Base-by-base conservation (phyloP, 2,888 invertebrate species). In the Xestia rhomboidea region DNA sequence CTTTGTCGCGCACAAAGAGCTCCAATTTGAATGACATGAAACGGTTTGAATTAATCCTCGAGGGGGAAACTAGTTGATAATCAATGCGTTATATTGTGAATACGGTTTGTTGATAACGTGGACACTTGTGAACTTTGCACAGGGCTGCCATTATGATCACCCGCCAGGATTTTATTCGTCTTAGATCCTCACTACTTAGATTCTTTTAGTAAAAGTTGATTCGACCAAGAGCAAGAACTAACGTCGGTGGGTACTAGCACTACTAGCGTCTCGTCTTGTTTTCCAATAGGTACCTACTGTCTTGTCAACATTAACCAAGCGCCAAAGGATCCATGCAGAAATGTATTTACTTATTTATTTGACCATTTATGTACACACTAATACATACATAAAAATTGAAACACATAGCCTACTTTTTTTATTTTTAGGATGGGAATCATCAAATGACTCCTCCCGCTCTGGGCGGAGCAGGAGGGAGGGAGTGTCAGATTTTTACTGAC, bases 11-110 rank as follows among this genome's bases (percentile, higher is more conserved):
- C 76, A 82, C 77, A 84, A 88, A 83, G 84, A 84, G 83, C 74
- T 70, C 68, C 86, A 82, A 89, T 90, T 89, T 89, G 88, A 90
- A 91, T 92, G 83, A 81, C 84, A 89, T 90, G 88, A 87, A 90
- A 88, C 84, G 85, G 82, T 74, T 68, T 85, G 84, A 87, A 83
- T 88, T 84, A 87, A 86, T 86, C 76, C 60, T 60, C 69, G 75
- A 75, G 88, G 90, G 88, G 85, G 81, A 64, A 80, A 84, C 84
- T 87, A 84, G 86, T 76, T 83, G 85, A 86, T 89, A 89, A 91
- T 92, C 91, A 91, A 88, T 92, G 90, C 89, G 87, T 77, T 82
- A 79, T 87, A 89, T 92, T 92, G 90, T 92, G 88, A 87, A 74
- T 79, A 81, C 81, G 81, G 88, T 89, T 90, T 89, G 87, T 90